Conservation (phyloP, 2,888 invertebrate species). For the Drosophila aldrichi region DNA sequence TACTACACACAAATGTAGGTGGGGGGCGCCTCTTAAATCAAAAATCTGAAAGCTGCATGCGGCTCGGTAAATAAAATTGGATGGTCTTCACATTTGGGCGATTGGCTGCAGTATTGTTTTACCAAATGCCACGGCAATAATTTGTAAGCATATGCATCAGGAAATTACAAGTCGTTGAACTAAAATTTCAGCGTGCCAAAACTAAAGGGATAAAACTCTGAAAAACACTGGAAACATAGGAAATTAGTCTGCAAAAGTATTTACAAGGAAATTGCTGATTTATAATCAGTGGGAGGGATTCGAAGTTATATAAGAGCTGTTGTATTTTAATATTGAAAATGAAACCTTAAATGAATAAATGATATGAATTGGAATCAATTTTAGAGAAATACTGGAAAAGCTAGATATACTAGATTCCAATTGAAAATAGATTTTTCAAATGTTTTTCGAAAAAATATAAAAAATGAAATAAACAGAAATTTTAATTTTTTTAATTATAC, state of each 20-base stretch:
- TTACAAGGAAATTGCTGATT: constrained; percentile 32
- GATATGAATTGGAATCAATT: too few relatives aligned
- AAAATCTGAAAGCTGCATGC: constrained; percentile 49
- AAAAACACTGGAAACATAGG: constrained; percentile 6
- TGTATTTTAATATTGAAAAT: neutral
- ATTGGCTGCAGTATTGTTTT: constrained; percentile 38
- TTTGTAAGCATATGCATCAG: constrained; percentile 54
- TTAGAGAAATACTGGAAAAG: too few relatives aligned
- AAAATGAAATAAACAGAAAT: too few relatives aligned
- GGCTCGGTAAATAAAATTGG: constrained; percentile 36
- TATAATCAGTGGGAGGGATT: constrained; percentile 5
- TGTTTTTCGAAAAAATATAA: too few relatives aligned
- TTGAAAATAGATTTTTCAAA: too few relatives aligned
- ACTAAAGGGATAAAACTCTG: neutral
- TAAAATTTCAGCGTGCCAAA: neutral
- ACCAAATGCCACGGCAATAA: constrained; percentile 36
- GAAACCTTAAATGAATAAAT: neutral
- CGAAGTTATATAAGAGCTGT: neutral
- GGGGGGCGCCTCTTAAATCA: constrained; percentile 63
- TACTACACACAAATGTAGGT: neutral
- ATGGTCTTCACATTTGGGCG: constrained; percentile 24
- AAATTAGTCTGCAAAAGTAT: constrained; percentile 33
- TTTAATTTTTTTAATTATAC: too few relatives aligned
- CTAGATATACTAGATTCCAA: too few relatives aligned
- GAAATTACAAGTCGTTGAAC: constrained; percentile 46